These are phyloP conservation scores for Rhinoderma darwinii DNA, from an alignment of 2,113 vertebrate species.

Conservation along the genomic window DNA sequence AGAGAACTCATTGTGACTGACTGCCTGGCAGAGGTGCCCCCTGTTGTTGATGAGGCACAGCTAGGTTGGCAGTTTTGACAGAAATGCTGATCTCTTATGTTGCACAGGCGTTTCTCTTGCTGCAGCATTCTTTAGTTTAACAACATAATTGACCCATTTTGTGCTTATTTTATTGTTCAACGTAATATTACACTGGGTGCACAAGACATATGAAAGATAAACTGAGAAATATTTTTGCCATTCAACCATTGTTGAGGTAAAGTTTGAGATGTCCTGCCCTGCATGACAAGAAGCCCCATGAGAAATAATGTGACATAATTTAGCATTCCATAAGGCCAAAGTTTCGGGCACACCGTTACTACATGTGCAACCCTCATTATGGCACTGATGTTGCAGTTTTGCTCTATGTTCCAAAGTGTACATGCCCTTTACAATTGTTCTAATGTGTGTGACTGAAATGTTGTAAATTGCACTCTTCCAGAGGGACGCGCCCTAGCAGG, in stretches of 20 bases:
- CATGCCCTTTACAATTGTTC: not conserved
- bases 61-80: not conserved
- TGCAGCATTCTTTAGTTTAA: not conserved
- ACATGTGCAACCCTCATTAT: not conserved
- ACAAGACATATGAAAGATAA: not conserved
- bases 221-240: too few species aligned
- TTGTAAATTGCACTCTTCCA: slow-evolving; percentile 62
- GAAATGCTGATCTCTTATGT: not conserved
- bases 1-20: not conserved
- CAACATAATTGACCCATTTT: not conserved
- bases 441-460: not conserved
- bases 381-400: not conserved
- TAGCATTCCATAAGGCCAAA: too few species aligned
- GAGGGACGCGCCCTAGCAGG: slow-evolving; percentile 83
- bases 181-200: not conserved
- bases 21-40: not conserved
- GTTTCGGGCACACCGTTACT: too few species aligned
- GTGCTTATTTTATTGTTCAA: too few species aligned
- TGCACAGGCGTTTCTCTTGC: not conserved
- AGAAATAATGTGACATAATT: too few species aligned
- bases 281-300: too few species aligned
- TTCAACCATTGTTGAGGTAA: too few species aligned
- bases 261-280: too few species aligned
- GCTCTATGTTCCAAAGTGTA: not conserved
- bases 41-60: not conserved